Evolutionary conservation across 2,797 vertebrate species (phyloP).

Genomic region (Falco naumanni): DNA sequence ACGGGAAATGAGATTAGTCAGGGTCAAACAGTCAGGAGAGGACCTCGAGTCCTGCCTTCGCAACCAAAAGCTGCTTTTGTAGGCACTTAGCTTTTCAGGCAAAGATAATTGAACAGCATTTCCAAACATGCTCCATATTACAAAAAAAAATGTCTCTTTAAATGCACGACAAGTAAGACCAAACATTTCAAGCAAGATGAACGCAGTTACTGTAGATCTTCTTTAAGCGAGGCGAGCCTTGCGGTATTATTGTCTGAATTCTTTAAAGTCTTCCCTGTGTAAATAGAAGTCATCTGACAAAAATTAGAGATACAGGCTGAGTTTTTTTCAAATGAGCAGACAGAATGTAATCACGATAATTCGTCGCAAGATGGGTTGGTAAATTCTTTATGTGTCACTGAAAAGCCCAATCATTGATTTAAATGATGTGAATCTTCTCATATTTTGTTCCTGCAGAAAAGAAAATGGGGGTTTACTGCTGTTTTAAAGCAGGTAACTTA

Average conservation of each 20-base stretch:
- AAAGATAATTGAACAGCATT: neutral
- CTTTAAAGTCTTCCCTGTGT: too few species aligned
- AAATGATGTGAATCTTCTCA: neutral
- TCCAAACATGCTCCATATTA: neutral
- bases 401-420: neutral
- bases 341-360: neutral
- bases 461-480: neutral
- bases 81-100: neutral
- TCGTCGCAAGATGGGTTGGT: neutral
- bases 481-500: neutral
- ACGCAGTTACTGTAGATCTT: neutral
- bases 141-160: neutral
- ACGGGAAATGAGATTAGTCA: neutral
- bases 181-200: neutral
- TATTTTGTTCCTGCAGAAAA: neutral
- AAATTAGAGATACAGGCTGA: neutral
- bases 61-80: neutral
- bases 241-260: neutral
- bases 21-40: neutral
- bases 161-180: neutral
- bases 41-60: neutral
- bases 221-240: neutral
- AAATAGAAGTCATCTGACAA: neutral
- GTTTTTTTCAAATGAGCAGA: neutral
- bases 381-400: neutral